Base-by-base conservation (phyloP, 2,888 invertebrate genomes). In the Hecatera dysodea region DNA sequence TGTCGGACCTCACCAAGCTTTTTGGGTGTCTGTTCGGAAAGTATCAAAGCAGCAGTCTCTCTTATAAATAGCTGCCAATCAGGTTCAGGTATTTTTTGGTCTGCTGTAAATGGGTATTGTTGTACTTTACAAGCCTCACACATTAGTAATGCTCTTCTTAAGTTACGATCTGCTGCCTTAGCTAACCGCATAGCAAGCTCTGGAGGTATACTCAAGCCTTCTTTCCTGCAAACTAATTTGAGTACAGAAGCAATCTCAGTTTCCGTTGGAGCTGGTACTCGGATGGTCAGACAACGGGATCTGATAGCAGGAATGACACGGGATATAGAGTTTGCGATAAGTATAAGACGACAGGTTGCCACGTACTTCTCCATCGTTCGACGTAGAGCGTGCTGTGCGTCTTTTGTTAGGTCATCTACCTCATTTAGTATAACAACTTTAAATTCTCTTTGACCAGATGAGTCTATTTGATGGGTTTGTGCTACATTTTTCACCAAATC, bases 331-430 rank as follows among this genome's bases (percentile, higher is more conserved):
- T 99, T 99, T 1, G 99, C 98, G 86, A 99, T 98, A 0, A 99
- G 96, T 86, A 99, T 99, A 7, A 99, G 96, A 22, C 99, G 97
- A 91, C 99, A 99, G 3, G 99, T 99, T 22, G 98, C 96, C 68
- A 99, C 98, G 93, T 99, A 99, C 91, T 99, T 99, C 93, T 99
- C 99, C 99, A 99, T 99, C 0, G 99, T 99, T 57, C 99, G 97
- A 83, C 99, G 97, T 62, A 99, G 95, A 0, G 99, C 99, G 93
- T 99, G 99, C 90, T 99, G 99, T 0, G 99, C 99, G 95, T 99
- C 99, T 93, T 98, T 99, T 0, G 99, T 98, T 52, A 99, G 96
- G 76, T 98, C 97, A 91, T 99, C 99, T 0, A 99, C 99, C 92
- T 99, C 99, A 67, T 98, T 98, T 71, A 99, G 93, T 15, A 99